Conservation (phyloP, 2,113 vertebrate species). For the Gobiocypris rarus region DNA sequence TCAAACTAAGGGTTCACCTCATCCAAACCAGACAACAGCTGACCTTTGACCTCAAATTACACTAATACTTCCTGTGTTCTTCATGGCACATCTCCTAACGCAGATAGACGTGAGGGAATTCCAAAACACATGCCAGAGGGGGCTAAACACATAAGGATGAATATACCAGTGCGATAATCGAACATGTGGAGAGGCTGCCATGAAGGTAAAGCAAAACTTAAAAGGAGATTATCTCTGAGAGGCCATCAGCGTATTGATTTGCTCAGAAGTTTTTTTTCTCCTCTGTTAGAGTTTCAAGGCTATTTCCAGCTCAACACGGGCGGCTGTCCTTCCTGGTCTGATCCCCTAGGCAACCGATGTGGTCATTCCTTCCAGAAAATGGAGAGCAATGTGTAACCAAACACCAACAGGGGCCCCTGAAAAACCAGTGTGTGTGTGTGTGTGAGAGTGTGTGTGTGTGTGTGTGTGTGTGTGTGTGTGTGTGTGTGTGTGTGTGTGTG, state of each 20-base stretch:
- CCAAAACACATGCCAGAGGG: conserved; percentile 20
- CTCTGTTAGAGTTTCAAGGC: conserved; percentile 41
- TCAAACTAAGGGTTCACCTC: conserved; percentile 51
- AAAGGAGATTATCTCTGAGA: conserved; percentile 47
- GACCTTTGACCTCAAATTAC: conserved; percentile 55
- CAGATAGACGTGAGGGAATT: conserved; percentile 28
- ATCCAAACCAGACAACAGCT: conserved; percentile 54
- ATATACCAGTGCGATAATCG: background rate
- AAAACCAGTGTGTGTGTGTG: conserved; percentile 33
- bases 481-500: conserved; percentile 21
- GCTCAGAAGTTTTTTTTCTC: conserved; percentile 44
- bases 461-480: background rate
- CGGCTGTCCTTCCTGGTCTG: conserved; percentile 64
- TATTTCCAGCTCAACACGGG: conserved; percentile 59
- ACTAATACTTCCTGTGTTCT: conserved; percentile 58
- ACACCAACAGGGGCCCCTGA: conserved; percentile 59
- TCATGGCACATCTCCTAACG: conserved; percentile 38
- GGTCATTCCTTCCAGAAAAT: conserved; percentile 68
- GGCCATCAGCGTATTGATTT: conserved; percentile 58
- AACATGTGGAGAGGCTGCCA: background rate
- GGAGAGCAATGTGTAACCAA: conserved; percentile 62
- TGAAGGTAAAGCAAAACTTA: conserved; percentile 33
- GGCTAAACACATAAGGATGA: background rate
- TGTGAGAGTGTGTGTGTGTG: conserved; percentile 25
- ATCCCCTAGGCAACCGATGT: conserved; percentile 63